These are phyloP conservation scores for Phaethornis superciliosus DNA, from an alignment of 2,113 vertebrate species.

Conservation along the genomic window DNA sequence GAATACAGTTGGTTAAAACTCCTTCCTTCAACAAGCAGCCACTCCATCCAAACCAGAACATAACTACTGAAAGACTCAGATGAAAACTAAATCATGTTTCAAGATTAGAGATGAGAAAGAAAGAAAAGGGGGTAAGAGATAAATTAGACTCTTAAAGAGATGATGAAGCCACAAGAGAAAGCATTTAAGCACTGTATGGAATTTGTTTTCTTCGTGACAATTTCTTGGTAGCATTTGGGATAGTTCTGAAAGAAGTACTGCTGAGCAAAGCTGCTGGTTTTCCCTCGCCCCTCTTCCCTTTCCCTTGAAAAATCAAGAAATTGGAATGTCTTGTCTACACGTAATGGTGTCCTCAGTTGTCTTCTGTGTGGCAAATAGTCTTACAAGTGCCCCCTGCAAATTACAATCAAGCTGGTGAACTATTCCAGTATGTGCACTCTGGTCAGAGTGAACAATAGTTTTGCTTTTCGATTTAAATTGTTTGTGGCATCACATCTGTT, in stretches of 20 bases:
- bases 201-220: neutral
- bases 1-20: neutral
- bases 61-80: neutral
- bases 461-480: neutral
- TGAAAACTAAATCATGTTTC: neutral
- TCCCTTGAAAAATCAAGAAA: neutral
- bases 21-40: neutral
- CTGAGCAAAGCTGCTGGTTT: neutral
- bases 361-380: neutral
- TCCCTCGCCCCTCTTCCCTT: neutral
- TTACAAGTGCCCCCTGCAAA: neutral
- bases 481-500: neutral
- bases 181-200: neutral
- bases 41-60: neutral
- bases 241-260: neutral
- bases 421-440: constrained; percentile 1
- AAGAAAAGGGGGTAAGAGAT: neutral
- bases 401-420: neutral
- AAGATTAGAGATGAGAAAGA: neutral
- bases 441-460: neutral
- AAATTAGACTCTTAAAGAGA: neutral
- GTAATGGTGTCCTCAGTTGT: neutral
- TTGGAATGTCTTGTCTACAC: neutral
- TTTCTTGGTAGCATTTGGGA: neutral
- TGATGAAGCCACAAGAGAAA: neutral